Base-by-base conservation (phyloP, 2,113 vertebrate species). In the Dissostichus mawsoni region DNA sequence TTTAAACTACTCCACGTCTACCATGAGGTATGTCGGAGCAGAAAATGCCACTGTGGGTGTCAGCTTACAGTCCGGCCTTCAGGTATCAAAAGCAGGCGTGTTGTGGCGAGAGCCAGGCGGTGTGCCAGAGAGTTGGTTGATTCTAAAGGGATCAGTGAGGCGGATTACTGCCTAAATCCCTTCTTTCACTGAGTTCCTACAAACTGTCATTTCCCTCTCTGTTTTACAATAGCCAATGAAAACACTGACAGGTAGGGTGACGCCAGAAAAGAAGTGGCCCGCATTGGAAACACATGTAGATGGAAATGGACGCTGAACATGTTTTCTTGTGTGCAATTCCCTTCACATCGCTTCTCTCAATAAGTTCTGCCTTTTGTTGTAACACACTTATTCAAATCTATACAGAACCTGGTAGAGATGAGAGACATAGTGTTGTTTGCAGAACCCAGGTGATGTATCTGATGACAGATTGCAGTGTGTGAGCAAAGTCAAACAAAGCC, bases 71-170 rank as follows among this genome's bases (percentile, higher is more conserved):
- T n/a, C 48, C 58, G 45, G 71, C 74, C 82, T 78, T 82, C 84
- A 92, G 90, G 90, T 91, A 91, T 90, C 88, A 89, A 78, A 89
- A 82, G 88, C 84, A 77, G 91, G 85, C 83, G 70, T 90, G 90
- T 84, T 56, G 3, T n/a, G 79, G 87, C 70, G 57, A 84, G 85
- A 56, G 75, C 72, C 81, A 80, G 90, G 83, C 87, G 56, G 76
- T 25, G 70, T 85, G 90, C 92, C 89, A 92, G 87, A 89, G 82
- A 70, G 78, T 74, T 48, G 80, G 78, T 86, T 89, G 84, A 84
- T 90, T 89, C 82, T 75, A 85, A 90, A 90, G 84, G 82, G 90
- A 93, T 93, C 90, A 93, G 83, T 76, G 77, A 79, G 68, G 82
- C 9, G 75, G 89, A 92, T 93, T 92, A 92, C 72, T 18, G 64